These are phyloP conservation scores for Sebastes glaucus DNA, from an alignment of 2,797 vertebrate genomes.

Conservation along the genomic window DNA sequence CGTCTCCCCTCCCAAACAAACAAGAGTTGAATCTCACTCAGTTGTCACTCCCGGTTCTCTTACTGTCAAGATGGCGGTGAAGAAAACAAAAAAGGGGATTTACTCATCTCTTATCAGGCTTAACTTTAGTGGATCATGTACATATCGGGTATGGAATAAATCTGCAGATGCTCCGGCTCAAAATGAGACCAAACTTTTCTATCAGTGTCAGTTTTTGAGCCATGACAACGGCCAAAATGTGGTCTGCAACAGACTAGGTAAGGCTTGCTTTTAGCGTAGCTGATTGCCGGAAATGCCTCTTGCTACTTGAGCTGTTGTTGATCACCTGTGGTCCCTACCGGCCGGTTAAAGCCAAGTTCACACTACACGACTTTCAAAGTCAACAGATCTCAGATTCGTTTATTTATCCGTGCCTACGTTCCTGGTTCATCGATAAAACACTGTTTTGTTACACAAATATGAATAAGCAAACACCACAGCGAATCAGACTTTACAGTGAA, in stretches of 20 bases:
- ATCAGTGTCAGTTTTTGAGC: background rate
- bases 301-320: accelerated
- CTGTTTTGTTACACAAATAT: background rate
- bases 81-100: background rate
- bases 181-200: background rate
- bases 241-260: too few species aligned
- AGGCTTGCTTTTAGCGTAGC: too few species aligned
- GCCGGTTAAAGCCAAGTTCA: too few species aligned
- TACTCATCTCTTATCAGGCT: accelerated
- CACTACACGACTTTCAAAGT: too few species aligned
- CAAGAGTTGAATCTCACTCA: too few species aligned
- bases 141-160: background rate
- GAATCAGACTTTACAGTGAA: background rate
- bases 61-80: background rate
- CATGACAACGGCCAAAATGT: background rate
- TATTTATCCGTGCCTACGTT: background rate
- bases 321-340: too few species aligned
- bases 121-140: background rate
- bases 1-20: too few species aligned
- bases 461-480: background rate
- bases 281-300: accelerated
- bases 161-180: background rate
- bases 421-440: background rate
- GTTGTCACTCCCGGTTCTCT: too few species aligned
- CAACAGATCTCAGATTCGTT: accelerated